phyloP scores from a whole-genome alignment of 1,140 invertebrate species.

The Nephotettix cincticeps region DNA sequence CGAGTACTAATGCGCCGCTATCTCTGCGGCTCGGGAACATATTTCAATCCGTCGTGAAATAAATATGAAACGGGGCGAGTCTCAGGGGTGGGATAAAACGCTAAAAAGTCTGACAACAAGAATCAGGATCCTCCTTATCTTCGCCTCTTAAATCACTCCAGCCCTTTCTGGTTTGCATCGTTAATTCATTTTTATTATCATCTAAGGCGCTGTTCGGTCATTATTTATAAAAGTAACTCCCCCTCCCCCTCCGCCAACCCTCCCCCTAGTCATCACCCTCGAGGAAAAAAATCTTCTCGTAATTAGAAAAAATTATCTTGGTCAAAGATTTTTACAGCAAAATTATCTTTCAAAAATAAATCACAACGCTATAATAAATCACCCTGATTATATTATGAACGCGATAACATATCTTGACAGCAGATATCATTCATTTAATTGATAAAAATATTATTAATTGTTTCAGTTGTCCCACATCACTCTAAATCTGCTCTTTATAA shows the following conservation, averaged over 20 bases:
- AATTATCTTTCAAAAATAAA: too few relatives aligned
- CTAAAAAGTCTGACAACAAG: constrained; percentile 13
- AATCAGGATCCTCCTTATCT: constrained; percentile 22
- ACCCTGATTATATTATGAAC: too few relatives aligned
- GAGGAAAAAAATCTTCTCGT: too few relatives aligned
- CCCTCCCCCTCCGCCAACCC: background rate
- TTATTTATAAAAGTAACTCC: constrained; percentile 17
- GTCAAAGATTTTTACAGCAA: too few relatives aligned
- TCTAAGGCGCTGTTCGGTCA: constrained; percentile 19
- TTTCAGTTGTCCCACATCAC: too few relatives aligned
- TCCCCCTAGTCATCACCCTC: background rate
- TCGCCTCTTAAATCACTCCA: constrained; percentile 21
- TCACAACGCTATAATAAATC: too few relatives aligned
- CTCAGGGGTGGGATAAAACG: constrained; percentile 24
- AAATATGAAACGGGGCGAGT: constrained; percentile 11
- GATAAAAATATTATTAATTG: too few relatives aligned
- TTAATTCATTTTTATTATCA: constrained; percentile 32
- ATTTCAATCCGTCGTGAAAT: constrained; percentile 13
- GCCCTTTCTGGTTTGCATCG: constrained; percentile 22
- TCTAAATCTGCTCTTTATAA: too few relatives aligned
- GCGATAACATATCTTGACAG: too few relatives aligned
- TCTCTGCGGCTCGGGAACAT: background rate
- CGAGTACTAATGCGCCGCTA: constrained; percentile 1
- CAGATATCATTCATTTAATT: too few relatives aligned
- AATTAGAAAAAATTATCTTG: too few relatives aligned